A percentile compares a stretch with the other conserved stretches of the same genome.
phyloP scores from a whole-genome alignment of 2,888 invertebrate species.

The Patella depressa region DNA sequence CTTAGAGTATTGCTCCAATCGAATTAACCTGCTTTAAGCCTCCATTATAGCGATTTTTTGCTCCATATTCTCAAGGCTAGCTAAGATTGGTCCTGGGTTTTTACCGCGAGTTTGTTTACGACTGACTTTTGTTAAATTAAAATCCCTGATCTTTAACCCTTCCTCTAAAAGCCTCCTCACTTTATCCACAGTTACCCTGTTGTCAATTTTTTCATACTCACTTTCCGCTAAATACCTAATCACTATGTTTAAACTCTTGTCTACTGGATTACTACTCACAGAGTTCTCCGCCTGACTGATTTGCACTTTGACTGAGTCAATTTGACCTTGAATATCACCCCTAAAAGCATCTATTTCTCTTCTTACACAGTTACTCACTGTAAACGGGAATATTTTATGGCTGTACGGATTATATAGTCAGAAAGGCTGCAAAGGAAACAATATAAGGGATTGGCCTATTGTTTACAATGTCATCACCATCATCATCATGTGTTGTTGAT shows the following conservation, averaged over 20 bases:
- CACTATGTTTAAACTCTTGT: slow-evolving; percentile 3
- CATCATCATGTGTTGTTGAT: no score
- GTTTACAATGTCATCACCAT: no score
- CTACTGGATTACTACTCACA: not conserved
- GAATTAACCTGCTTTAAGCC: not conserved
- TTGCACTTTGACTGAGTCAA: not conserved
- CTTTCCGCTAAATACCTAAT: not conserved
- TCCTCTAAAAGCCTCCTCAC: not conserved
- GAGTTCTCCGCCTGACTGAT: not conserved
- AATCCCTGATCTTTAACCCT: not conserved
- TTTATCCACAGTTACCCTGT: not conserved
- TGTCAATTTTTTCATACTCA: not conserved
- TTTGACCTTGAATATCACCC: slow-evolving; percentile 5
- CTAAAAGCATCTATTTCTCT: not conserved
- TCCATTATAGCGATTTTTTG: not conserved
- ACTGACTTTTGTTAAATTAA: not conserved
- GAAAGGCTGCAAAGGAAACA: no score
- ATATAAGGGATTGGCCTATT: no score
- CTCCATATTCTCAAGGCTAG: not conserved
- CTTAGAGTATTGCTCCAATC: not conserved
- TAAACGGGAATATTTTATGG: no score
- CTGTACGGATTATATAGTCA: no score
- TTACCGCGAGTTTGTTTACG: not conserved
- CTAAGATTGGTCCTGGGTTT: not conserved
- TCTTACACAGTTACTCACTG: not conserved